These are phyloP conservation scores for Aricia agestis DNA, from an alignment of 1,140 invertebrate genomes.

Conservation along the genomic window DNA sequence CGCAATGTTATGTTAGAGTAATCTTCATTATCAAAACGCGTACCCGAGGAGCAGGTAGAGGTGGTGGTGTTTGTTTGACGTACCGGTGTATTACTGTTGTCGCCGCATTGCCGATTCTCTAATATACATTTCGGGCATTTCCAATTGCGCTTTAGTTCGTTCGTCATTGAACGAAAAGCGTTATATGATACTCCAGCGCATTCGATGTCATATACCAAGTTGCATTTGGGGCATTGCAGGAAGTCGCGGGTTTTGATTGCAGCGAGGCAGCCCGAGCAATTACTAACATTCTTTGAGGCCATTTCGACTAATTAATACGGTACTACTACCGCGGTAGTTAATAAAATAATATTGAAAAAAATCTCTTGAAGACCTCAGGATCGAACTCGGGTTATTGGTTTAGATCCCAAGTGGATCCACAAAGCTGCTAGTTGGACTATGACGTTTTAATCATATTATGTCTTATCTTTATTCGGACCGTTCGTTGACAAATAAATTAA, in stretches of 20 bases:
- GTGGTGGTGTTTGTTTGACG: background rate
- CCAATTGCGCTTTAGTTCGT: background rate
- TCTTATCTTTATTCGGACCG: too few species aligned
- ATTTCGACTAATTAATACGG: background rate
- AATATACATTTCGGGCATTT: background rate
- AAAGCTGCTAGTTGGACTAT: too few species aligned
- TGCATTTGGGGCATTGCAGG: background rate
- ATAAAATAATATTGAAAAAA: too few species aligned
- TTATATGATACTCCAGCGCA: background rate
- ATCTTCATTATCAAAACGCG: background rate
- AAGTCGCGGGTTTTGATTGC: background rate
- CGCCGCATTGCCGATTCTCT: background rate
- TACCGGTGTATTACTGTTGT: background rate
- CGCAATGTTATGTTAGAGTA: background rate
- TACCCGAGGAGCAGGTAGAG: too few species aligned
- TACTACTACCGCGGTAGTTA: too few species aligned
- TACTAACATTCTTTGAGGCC: background rate
- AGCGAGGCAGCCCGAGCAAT: background rate
- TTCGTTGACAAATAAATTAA: too few species aligned
- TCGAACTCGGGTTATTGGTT: too few species aligned
- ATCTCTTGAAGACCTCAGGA: too few species aligned
- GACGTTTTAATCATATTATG: too few species aligned
- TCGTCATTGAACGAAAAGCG: background rate
- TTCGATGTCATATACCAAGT: background rate
- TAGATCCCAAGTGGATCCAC: too few species aligned